Conservation (phyloP, 2,797 vertebrate species). For the Anguilla marmorata region DNA sequence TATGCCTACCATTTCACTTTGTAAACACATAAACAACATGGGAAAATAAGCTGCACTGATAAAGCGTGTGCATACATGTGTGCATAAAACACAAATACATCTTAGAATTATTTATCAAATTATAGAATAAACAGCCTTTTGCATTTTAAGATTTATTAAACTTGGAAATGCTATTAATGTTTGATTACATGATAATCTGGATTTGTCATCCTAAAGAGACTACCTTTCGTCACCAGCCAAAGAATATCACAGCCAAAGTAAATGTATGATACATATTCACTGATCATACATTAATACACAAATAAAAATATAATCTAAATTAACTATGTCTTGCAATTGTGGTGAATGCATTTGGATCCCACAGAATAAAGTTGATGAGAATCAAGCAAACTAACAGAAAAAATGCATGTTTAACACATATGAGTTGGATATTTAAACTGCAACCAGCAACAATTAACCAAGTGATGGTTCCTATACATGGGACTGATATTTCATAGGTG, state of each 20-base stretch:
- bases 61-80: background rate
- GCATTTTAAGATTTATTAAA: background rate
- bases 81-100: background rate
- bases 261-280: background rate
- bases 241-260: background rate
- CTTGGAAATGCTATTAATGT: background rate
- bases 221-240: background rate
- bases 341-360: background rate
- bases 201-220: background rate
- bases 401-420: slow-evolving; percentile 12
- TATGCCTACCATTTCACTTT: background rate
- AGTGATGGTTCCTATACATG: background rate
- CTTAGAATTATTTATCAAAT: background rate
- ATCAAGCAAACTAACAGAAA: background rate
- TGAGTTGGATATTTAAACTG: background rate
- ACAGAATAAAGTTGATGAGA: background rate
- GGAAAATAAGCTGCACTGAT: background rate
- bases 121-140: background rate
- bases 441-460: background rate
- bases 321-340: background rate
- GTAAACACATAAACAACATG: background rate
- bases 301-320: background rate
- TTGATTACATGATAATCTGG: background rate
- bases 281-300: background rate
- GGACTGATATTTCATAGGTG: slow-evolving; percentile 17